These are phyloP conservation scores for Psittacula cyanocephala DNA, from an alignment of 2,113 vertebrate species.

Conservation along the genomic window DNA sequence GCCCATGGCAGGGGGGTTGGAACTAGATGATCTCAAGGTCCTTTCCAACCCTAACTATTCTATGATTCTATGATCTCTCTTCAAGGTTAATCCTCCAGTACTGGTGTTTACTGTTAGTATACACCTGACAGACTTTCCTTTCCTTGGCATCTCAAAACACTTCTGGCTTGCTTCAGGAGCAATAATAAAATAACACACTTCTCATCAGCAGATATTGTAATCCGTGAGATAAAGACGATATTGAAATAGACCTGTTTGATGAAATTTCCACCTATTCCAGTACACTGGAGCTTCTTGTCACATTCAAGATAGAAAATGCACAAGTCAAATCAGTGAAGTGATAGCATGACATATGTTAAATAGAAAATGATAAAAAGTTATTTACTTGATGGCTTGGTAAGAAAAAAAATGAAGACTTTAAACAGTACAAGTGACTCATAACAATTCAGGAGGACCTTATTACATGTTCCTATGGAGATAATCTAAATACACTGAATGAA, in stretches of 20 bases:
- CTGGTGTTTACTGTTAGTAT: background rate
- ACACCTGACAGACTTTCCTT: background rate
- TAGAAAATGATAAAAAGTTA: conserved; percentile 3
- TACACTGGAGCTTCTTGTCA: background rate
- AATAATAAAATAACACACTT: background rate
- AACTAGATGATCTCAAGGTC: too few relatives aligned
- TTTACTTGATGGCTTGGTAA: background rate
- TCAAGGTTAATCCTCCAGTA: background rate
- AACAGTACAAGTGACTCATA: background rate
- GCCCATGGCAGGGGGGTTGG: too few relatives aligned
- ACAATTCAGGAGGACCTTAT: background rate
- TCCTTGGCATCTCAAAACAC: background rate
- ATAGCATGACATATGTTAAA: conserved; percentile 18
- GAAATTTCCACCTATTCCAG: background rate
- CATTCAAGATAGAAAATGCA: conserved; percentile 1
- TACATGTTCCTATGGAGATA: background rate
- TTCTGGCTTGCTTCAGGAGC: background rate
- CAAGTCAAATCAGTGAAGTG: background rate
- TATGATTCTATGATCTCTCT: too few relatives aligned
- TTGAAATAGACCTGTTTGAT: conserved; percentile 5
- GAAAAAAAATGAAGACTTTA: background rate
- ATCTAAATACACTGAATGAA: background rate
- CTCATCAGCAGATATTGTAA: conserved; percentile 35
- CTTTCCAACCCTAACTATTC: too few relatives aligned
- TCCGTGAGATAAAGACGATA: conserved; percentile 29